Percentiles rank a stretch among this genome's conserved stretches.
Conservation (phyloP, 2,113 vertebrate species). For the Morphnarchus princeps region DNA sequence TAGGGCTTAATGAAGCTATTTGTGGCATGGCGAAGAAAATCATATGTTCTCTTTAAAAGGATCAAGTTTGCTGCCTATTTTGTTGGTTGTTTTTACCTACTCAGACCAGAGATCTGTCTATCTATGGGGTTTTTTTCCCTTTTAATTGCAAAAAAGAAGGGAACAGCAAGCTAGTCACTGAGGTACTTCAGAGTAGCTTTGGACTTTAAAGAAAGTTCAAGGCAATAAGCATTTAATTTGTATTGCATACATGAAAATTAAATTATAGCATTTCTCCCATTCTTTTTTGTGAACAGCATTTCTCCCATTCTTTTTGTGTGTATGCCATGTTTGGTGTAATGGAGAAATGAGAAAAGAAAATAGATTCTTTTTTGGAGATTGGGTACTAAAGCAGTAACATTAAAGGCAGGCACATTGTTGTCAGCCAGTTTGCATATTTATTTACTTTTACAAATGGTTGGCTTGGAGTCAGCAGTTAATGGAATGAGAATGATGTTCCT, state of each 20-base stretch:
- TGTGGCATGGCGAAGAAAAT: neutral
- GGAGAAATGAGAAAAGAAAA: constrained; percentile 62
- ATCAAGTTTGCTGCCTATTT: neutral
- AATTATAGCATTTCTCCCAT: constrained; percentile 21
- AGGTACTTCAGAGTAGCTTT: neutral
- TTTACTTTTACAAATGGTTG: constrained; percentile 80
- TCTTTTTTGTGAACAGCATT: neutral
- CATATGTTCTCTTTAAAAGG: neutral
- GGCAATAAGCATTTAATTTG: constrained; percentile 39
- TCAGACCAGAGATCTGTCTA: neutral
- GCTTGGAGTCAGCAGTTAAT: constrained; percentile 80
- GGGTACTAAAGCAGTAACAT: constrained; percentile 66
- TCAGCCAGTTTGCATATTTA: constrained; percentile 75
- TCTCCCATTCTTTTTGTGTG: constrained; percentile 16
- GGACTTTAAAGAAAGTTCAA: constrained; percentile 22
- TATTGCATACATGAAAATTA: constrained; percentile 42
- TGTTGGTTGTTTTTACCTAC: neutral
- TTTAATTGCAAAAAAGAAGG: neutral
- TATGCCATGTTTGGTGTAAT: constrained; percentile 62
- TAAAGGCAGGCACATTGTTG: constrained; percentile 62
- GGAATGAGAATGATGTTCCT: constrained; percentile 76
- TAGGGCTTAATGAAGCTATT: neutral
- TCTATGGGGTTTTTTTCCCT: neutral
- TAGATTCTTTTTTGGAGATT: constrained; percentile 59
- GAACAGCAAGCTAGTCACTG: neutral